Evolutionary conservation across 2,888 invertebrate genomes (phyloP), one percentile per base, ranked within the genome.

Genomic region (Diabrotica balteata): DNA sequence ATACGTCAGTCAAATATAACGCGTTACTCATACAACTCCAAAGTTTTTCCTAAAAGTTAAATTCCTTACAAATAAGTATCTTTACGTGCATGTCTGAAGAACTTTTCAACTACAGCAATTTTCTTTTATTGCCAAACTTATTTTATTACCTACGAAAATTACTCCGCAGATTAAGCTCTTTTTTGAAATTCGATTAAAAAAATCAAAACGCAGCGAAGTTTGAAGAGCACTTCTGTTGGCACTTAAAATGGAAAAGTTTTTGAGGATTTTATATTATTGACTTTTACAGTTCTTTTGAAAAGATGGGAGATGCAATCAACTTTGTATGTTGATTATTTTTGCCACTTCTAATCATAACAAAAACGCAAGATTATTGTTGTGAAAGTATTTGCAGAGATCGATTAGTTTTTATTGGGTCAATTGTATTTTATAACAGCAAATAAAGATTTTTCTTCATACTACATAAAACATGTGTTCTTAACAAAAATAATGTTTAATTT

Each of bases 71-170:
- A 63, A 63, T 63, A 42, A 63, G 51, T 63, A 57, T 63, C 63
- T 57, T 32, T 49, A 55, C 53, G 52, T 63, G 63, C 63, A 63
- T 63, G 63, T 57, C 55, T 63, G 54, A 55, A 57, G 22, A 63
- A 63, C 55, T 63, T 65, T 59, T 54, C 53, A 59, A 65, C 65
- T 54, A 59, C 65, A 49, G 53, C 65, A 65, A 65, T 65, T 65
- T 59, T 59, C 65, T 65, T 59, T 65, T 65, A 65, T 65, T 59
- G 65, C 65, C 43, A 59, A 65, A 65, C 58, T 65, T 65, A 65
- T 65, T 65, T 65, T 65, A 65, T 65, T 59, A 32, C 32, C 32
- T 32, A 59, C 54, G 54, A 54, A 65, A 54, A 65, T 65, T 65
- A 59, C 59, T 65, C 59, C 58, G 53, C 53, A 51, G 54, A 54